phyloP scores from a whole-genome alignment of 2,797 vertebrate genomes.

The Falco naumanni region DNA sequence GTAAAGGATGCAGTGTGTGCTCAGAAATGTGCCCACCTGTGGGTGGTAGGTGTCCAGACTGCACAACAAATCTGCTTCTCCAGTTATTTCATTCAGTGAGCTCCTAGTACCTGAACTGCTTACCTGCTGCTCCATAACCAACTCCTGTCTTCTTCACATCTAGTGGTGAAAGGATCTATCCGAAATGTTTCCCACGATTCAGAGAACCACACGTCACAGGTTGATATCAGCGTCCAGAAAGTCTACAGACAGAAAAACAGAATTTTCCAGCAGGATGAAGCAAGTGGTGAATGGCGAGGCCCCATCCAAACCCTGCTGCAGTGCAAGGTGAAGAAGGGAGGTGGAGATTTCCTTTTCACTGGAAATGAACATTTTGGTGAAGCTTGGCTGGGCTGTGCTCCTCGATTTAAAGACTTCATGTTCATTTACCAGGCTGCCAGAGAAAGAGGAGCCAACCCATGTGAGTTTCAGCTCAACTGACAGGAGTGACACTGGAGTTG shows the following conservation, averaged over 20 bases:
- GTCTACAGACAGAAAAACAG: constrained; percentile 82
- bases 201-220: constrained; percentile 71
- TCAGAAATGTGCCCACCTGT: neutral
- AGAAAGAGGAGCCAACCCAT: constrained; percentile 75
- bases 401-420: constrained; percentile 83
- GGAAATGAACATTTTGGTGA: constrained; percentile 86
- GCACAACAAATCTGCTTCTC: neutral
- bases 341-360: constrained; percentile 85
- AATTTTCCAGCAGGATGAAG: constrained; percentile 75
- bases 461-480: constrained; percentile 83
- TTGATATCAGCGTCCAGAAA: constrained; percentile 71
- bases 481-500: neutral
- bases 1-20: neutral
- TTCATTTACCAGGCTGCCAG: constrained; percentile 77
- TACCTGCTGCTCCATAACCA: neutral
- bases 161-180: constrained; percentile 85
- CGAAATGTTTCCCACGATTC: constrained; percentile 75
- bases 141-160: constrained; percentile 1
- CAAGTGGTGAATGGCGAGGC: constrained; percentile 71
- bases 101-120: neutral
- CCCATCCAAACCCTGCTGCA: constrained; percentile 75
- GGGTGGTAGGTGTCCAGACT: neutral
- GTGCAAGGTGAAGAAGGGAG: constrained; percentile 81
- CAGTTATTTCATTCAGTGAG: neutral
- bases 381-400: constrained; percentile 88